Base-by-base conservation (phyloP, 2,113 vertebrate genomes). In the Rattus rattus region DNA sequence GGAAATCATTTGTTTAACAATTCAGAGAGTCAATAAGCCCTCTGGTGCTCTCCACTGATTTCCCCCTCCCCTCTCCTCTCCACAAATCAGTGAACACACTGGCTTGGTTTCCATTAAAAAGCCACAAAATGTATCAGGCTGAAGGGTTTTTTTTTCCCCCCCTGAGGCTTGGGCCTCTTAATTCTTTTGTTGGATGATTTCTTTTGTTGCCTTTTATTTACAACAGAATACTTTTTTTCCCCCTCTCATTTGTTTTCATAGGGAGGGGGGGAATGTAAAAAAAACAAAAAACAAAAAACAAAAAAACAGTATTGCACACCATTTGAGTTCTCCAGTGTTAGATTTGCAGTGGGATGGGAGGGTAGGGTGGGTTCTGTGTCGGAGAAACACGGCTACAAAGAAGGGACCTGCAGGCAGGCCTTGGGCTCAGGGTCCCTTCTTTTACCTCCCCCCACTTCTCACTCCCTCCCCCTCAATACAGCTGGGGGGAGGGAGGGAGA, bases 61-160 rank as follows among this genome's bases (percentile, higher is more conserved):
- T 97, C 20, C n/a, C 88, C 97, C 95, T 86, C 77, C 59, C 4
- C 69, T 20, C n/a, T 92, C 92, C 98, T 94, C 97, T 97, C 96
- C 98, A 98, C 98, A 98, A 98, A 99, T 98, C 99, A 99, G 99
- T 98, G 63, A 87, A 49, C 43, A 98, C 99, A 98, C 98, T 97
- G 98, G 98, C 99, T 99, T 98, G 97, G 99, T 99, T 99, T 99
- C 99, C 99, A 99, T 99, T 98, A 99, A 99, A 99, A 99, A 99
- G 99, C 98, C 98, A 99, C 98, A 98, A 98, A 99, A 99, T 97
- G 98, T 98, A 98, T 98, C 98, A 98, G n/a, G 87, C 98, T 97
- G 96, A 98, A 98, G 98, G 98, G 97, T 98, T 98, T 52, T 98
- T 96, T 33, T 33, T 5, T 2, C n/a, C n/a, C 3, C 8, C 30